Percentiles rank a stretch among this genome's conserved stretches.
These are phyloP conservation scores for Capromys pilorides DNA, from an alignment of 2,797 vertebrate genomes.

Conservation along the genomic window DNA sequence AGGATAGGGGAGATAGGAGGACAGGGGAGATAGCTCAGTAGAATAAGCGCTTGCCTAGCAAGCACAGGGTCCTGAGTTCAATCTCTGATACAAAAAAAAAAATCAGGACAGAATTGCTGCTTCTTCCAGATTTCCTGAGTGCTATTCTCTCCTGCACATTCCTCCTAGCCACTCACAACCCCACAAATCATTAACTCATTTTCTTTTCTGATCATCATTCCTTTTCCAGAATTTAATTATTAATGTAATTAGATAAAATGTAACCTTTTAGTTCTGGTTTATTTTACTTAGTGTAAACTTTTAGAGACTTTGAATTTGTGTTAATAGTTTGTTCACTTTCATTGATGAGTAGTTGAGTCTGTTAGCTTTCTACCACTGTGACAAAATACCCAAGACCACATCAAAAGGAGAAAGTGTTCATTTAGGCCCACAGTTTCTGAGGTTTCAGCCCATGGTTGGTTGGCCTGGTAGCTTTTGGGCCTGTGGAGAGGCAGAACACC, in stretches of 20 bases:
- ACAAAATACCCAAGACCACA: neutral
- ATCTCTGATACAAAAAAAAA: too few relatives aligned
- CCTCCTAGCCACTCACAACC: neutral
- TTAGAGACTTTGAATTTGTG: neutral
- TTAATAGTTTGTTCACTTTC: neutral
- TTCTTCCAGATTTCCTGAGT: neutral
- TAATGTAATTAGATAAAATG: neutral
- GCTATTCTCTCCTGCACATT: neutral
- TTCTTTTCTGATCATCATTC: neutral
- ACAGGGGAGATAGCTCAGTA: too few relatives aligned
- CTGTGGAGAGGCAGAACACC: neutral
- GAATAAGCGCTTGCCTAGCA: too few relatives aligned
- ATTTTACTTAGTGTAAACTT: neutral
- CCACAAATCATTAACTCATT: neutral
- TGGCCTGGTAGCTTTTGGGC: neutral
- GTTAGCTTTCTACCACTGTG: neutral
- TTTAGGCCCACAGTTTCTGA: neutral
- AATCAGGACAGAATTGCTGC: neutral
- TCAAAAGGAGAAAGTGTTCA: neutral
- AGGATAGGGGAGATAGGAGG: neutral
- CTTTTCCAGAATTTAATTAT: conserved; percentile 17
- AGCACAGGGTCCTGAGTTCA: too few relatives aligned
- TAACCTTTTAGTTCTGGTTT: neutral
- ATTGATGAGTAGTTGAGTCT: neutral
- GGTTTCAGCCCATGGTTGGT: neutral